Evolutionary conservation across 2,797 vertebrate genomes (phyloP).

Genomic region (Danio aesculapii): DNA sequence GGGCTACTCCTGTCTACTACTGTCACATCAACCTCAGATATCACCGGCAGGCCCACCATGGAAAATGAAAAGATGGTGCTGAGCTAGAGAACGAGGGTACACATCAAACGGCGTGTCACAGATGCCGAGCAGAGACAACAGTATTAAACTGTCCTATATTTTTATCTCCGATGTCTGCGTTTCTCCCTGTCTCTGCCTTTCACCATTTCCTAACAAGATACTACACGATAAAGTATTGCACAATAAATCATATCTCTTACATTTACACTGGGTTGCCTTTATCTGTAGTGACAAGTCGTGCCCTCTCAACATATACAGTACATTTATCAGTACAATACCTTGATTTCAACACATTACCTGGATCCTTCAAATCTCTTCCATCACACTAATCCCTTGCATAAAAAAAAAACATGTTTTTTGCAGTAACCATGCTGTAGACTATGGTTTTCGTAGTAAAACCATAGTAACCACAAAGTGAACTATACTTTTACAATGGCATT

Average conservation of each 20-base stretch:
- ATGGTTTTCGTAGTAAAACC: too few relatives aligned
- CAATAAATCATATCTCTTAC: constrained; percentile 34
- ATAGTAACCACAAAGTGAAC: too few relatives aligned
- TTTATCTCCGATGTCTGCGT: constrained; percentile 11
- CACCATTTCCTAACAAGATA: constrained; percentile 1
- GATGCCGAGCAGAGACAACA: constrained; percentile 32
- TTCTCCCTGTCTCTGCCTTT: constrained; percentile 9
- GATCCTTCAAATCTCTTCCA: not conserved
- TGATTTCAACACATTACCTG: not conserved
- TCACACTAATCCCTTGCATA: not conserved
- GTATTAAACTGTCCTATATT: constrained; percentile 12
- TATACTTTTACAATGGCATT: too few relatives aligned
- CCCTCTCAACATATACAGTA: not conserved
- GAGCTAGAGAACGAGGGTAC: constrained; percentile 3
- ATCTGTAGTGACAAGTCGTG: not conserved
- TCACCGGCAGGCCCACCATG: constrained; percentile 8
- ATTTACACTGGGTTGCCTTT: not conserved
- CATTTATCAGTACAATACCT: not conserved
- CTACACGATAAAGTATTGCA: constrained; percentile 12
- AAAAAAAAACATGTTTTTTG: too few relatives aligned
- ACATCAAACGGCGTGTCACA: constrained; percentile 30
- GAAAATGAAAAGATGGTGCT: not conserved
- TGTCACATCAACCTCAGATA: constrained; percentile 40
- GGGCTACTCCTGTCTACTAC: constrained; percentile 13
- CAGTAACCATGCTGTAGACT: too few relatives aligned